A percentile compares a stretch with the other conserved stretches of the same genome.
phyloP scores from a whole-genome alignment of 2,113 vertebrate species.

The Etheostoma spectabile region DNA sequence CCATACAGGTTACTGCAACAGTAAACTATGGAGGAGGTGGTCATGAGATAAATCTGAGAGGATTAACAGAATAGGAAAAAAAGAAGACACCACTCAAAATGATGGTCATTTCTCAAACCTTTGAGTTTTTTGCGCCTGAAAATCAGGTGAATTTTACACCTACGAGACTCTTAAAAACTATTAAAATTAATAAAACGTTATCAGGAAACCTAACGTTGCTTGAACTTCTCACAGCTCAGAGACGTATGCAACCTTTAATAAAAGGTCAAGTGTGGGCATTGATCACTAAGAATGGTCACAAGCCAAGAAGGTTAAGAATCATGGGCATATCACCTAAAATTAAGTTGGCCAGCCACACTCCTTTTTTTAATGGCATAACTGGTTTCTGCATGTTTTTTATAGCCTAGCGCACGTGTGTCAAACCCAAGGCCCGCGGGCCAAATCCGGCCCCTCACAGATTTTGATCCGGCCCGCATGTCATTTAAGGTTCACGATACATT shows the following conservation, averaged over 20 bases:
- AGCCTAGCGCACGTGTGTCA: too few relatives aligned
- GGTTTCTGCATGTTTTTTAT: background rate
- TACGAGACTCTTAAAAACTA: background rate
- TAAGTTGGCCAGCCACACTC: background rate
- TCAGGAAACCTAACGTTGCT: background rate
- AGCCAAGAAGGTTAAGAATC: background rate
- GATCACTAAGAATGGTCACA: background rate
- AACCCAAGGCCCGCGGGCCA: too few relatives aligned
- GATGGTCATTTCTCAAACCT: background rate
- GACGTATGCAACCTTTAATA: background rate
- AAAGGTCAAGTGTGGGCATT: background rate
- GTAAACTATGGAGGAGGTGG: background rate
- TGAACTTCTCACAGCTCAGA: background rate
- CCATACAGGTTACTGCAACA: background rate
- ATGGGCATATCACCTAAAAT: background rate
- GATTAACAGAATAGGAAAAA: background rate
- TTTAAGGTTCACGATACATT: too few relatives aligned
- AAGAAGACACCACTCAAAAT: too few relatives aligned
- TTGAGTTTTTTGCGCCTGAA: background rate
- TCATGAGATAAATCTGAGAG: background rate
- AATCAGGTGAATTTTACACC: background rate
- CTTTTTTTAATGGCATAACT: background rate
- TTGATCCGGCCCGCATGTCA: too few relatives aligned
- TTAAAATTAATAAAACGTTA: background rate
- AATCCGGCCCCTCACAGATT: too few relatives aligned